Base-by-base conservation (phyloP, 2,113 vertebrate genomes). In the Epinephelus fuscoguttatus region DNA sequence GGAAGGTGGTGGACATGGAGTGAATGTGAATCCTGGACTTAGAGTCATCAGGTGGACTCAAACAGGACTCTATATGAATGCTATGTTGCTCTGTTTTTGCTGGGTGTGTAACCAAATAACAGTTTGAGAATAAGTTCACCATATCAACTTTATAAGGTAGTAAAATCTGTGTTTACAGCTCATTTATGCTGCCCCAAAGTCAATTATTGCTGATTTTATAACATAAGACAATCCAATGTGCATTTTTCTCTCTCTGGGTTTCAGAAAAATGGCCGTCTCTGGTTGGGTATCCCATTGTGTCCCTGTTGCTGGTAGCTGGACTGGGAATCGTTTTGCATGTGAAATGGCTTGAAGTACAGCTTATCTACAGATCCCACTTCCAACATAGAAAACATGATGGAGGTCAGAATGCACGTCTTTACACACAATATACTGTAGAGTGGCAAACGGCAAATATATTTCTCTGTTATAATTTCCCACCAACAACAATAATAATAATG, bases 301-400 rank as follows among this genome's bases (percentile, higher is more conserved):
- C 55, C 1, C 69, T 97, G 15, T 55, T 94, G 63, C 84, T 90
- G 10, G 2, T 94, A 2, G 50, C 94, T 80, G 71, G 81, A 11
- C 78, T 90, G 27, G 78, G 62, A 30, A 85, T 88, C 0, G 52
- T 95, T 49, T 23, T 96, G 64, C 96, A 93, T 72, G 64, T 85
- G 25, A 91, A 96, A 85, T 95, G 97, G 96, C 89, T 97, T 69
- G 97, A 98, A 92, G 82, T 97, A 33, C 86, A 95, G 68, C 89
- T 99, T 17, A 89, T 97, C 21, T 97, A 92, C 90, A 93, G 94
- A 86, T 95, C 93, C 82, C 94, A 92, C 74, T 60, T 94, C 66
- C 91, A 70, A 76, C 87, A 80, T 81, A 92, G 85, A 1, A 91
- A 95, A 86, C 89, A 72, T 0, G 55, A 86, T 1, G 74, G 49